These are phyloP conservation scores for Semibalanus balanoides DNA, from an alignment of 1,140 invertebrate species.

Conservation along the genomic window DNA sequence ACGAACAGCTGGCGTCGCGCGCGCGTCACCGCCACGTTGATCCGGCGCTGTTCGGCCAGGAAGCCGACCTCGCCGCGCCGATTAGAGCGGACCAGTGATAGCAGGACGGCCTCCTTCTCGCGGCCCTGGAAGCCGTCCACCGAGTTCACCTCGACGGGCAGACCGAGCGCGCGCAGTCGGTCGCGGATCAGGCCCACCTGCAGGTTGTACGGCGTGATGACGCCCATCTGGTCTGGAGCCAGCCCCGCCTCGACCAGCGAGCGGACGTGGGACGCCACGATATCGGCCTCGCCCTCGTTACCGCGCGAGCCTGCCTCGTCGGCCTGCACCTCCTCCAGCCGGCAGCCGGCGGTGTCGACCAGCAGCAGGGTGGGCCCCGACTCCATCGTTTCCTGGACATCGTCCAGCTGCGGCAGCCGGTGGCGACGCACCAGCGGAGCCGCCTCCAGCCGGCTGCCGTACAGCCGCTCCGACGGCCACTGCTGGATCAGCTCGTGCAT, in stretches of 20 bases:
- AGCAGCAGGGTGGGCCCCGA: conserved; percentile 28
- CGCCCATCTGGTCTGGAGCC: conserved; percentile 35
- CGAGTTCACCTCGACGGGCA: conserved; percentile 38
- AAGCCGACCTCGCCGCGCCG: conserved; percentile 40
- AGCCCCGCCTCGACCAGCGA: conserved; percentile 35
- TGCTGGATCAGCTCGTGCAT: conserved; percentile 46
- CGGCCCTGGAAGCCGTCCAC: conserved; percentile 46
- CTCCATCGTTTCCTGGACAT: not conserved
- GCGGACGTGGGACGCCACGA: conserved; percentile 36
- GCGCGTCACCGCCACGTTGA: conserved; percentile 48
- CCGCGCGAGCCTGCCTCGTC: conserved; percentile 41
- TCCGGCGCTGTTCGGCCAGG: conserved; percentile 40
- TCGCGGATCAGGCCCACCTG: conserved; percentile 33
- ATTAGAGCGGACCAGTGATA: conserved; percentile 37
- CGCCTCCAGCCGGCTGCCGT: conserved; percentile 33
- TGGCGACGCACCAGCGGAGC: conserved; percentile 21
- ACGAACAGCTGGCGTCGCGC: conserved; percentile 41
- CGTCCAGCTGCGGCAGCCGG: not conserved
- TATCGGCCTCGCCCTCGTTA: conserved; percentile 42
- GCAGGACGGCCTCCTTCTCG: conserved; percentile 39
- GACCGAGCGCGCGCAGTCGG: conserved; percentile 30
- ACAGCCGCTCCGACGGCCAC: conserved; percentile 38
- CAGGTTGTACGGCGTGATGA: conserved; percentile 43
- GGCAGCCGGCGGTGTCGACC: conserved; percentile 42
- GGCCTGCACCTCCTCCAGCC: conserved; percentile 35